These are phyloP conservation scores for Papilio helenus DNA, from an alignment of 1,140 invertebrate genomes.

Conservation along the genomic window DNA sequence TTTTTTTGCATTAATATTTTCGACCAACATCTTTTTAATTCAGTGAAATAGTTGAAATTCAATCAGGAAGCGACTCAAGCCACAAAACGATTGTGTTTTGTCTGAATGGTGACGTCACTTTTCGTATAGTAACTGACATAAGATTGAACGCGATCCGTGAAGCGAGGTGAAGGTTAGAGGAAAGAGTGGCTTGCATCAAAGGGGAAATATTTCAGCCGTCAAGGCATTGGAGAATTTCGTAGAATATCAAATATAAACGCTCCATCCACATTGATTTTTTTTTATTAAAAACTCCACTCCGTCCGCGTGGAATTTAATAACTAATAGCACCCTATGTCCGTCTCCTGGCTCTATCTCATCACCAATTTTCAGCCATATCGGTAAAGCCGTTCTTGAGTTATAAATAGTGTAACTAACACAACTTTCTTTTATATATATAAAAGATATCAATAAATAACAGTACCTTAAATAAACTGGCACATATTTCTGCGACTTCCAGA, in stretches of 20 bases:
- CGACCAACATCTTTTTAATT: not conserved
- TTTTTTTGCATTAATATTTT: not conserved
- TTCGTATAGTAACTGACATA: constrained; percentile 7
- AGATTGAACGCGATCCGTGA: not conserved
- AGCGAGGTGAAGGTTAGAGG: constrained; percentile 25
- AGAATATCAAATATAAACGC: not conserved
- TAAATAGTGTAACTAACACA: no score
- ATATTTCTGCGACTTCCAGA: constrained; percentile 93
- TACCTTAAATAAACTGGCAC: constrained; percentile 94
- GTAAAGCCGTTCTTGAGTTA: no score
- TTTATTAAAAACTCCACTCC: no score
- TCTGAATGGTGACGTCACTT: not conserved
- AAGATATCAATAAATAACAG: not conserved
- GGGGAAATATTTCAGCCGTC: not conserved
- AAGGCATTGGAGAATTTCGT: not conserved
- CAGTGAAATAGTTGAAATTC: not conserved
- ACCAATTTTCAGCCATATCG: no score
- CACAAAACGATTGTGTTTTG: not conserved
- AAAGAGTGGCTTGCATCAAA: constrained; percentile 10
- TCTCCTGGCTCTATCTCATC: no score
- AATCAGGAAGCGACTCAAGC: not conserved
- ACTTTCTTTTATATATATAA: no score
- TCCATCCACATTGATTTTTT: not conserved
- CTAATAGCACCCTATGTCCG: no score
- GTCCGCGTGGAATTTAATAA: no score